Percentiles rank a stretch among this genome's conserved stretches.
Conservation (phyloP, 1,140 invertebrate genomes). For the Orchesella cincta region DNA sequence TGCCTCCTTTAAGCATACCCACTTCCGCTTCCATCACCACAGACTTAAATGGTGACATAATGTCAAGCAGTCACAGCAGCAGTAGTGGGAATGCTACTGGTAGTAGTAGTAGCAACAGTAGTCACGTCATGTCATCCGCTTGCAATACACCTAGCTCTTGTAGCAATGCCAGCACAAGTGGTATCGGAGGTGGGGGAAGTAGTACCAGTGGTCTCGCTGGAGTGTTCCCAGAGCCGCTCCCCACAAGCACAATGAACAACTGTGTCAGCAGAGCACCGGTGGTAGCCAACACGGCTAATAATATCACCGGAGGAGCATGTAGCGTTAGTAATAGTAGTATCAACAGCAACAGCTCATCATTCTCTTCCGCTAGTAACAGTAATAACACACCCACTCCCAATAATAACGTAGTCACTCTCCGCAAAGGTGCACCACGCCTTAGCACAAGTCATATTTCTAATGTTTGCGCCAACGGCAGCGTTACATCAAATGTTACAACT, state of each 20-base stretch:
- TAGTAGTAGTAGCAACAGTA: background rate
- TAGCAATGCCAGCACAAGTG: slow-evolving; percentile 19
- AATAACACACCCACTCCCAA: background rate
- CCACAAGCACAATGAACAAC: too few relatives aligned
- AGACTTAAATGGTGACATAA: slow-evolving; percentile 19
- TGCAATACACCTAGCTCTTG: slow-evolving; percentile 23
- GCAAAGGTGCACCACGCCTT: slow-evolving; percentile 12
- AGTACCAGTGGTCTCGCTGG: background rate
- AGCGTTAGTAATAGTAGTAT: background rate
- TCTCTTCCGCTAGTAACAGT: background rate
- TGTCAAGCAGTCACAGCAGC: background rate
- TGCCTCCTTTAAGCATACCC: slow-evolving; percentile 4
- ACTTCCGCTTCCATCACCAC: slow-evolving; percentile 3
- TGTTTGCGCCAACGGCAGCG: slow-evolving; percentile 9
- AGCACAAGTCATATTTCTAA: slow-evolving; percentile 23
- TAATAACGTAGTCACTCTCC: slow-evolving; percentile 1
- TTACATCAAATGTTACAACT: background rate
- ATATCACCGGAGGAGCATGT: background rate
- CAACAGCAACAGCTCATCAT: background rate
- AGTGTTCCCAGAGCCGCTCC: slow-evolving; percentile 6
- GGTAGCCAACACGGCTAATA: too few relatives aligned
- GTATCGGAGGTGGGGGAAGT: background rate
- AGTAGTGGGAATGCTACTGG: background rate
- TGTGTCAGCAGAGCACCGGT: too few relatives aligned
- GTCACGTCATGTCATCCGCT: slow-evolving; percentile 17